phyloP scores from a whole-genome alignment of 37 sponge, comb jelly and placozoan species.

The Bolinopsis microptera region DNA sequence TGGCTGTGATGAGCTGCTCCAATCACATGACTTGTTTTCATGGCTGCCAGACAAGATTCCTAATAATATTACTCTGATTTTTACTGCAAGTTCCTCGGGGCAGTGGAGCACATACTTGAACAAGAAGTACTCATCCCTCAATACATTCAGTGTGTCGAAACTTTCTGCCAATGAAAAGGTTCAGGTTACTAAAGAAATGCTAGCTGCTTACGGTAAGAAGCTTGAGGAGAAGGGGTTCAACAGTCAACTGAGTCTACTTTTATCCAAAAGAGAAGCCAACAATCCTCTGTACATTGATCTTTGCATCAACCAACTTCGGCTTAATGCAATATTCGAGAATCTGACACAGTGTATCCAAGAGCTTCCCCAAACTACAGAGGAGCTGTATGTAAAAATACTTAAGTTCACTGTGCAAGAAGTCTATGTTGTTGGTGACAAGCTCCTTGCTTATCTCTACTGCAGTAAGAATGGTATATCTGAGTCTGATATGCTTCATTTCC shows the following conservation, averaged over 20 bases:
- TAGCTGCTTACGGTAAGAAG: conserved; percentile 82
- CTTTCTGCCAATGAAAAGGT: conserved; percentile 79
- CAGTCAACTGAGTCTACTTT: conserved; percentile 82
- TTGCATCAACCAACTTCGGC: conserved; percentile 29
- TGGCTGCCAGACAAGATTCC: conserved; percentile 63
- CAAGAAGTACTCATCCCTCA: conserved; percentile 57
- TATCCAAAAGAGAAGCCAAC: conserved; percentile 91
- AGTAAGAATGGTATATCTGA: conserved; percentile 56
- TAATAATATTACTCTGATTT: not conserved
- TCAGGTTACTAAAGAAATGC: conserved; percentile 79
- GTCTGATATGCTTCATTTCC: conserved; percentile 32
- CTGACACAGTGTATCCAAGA: conserved; percentile 34
- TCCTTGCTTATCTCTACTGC: not conserved
- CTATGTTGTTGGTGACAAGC: not conserved
- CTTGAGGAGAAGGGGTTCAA: conserved; percentile 96
- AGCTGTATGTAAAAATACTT: conserved; percentile 7
- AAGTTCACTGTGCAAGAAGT: not conserved
- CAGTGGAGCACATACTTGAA: conserved; percentile 76
- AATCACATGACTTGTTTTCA: conserved; percentile 18
- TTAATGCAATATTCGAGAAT: conserved; percentile 12
- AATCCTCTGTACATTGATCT: conserved; percentile 92
- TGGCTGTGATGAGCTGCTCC: conserved; percentile 56
- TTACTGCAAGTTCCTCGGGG: conserved; percentile 69
- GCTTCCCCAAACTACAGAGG: conserved; percentile 25
- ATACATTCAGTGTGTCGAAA: conserved; percentile 67